Percentiles rank a stretch among this genome's conserved stretches.
These are phyloP conservation scores for Porites lutea DNA, from an alignment of 64 coral and sea anemone species.

Conservation along the genomic window DNA sequence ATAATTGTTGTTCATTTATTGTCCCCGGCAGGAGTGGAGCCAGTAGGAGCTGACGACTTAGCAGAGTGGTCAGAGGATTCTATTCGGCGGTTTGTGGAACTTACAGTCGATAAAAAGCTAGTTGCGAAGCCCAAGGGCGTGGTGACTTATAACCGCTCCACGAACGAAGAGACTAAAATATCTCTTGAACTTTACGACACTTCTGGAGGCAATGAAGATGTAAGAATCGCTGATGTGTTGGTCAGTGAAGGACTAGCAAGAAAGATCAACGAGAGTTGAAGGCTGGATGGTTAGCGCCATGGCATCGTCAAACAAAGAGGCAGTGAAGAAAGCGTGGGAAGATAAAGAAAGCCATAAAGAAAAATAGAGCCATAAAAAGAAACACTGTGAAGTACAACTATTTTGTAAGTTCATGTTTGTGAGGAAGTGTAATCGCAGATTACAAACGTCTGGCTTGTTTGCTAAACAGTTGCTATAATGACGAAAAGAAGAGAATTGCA, in stretches of 20 bases:
- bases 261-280: slow-evolving; percentile 3
- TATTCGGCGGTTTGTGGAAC: slow-evolving; percentile 23
- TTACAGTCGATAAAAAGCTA: slow-evolving; percentile 40
- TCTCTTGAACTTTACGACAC: slow-evolving; percentile 56
- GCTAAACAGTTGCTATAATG: too few relatives aligned
- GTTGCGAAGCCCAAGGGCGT: slow-evolving; percentile 30
- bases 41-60: background rate
- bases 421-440: too few relatives aligned
- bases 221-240: slow-evolving; percentile 48
- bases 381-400: too few relatives aligned
- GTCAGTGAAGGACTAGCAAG: slow-evolving; percentile 17
- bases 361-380: too few relatives aligned
- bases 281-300: background rate
- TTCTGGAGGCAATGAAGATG: slow-evolving; percentile 40
- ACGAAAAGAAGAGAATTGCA: too few relatives aligned
- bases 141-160: background rate
- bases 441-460: too few relatives aligned
- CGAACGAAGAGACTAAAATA: slow-evolving; percentile 51
- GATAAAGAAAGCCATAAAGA: too few relatives aligned
- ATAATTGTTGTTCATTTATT: background rate
- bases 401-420: too few relatives aligned
- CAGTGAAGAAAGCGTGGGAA: too few relatives aligned
- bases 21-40: slow-evolving; percentile 37
- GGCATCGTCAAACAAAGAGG: background rate
- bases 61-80: slow-evolving; percentile 58